Conservation (phyloP, 2,113 vertebrate genomes). For the Bubalus kerabau region DNA sequence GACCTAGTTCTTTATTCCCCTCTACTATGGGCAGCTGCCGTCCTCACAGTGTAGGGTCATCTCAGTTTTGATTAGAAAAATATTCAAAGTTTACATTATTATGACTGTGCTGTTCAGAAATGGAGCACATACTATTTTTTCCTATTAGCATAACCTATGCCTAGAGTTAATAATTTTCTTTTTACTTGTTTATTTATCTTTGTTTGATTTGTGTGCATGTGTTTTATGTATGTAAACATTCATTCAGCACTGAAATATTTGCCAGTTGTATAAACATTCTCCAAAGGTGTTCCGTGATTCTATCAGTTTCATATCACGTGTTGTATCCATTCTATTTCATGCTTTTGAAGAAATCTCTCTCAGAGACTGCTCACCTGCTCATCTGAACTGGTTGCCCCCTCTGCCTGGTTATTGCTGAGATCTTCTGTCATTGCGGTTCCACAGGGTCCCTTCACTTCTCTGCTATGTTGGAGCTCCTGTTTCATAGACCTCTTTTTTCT, state of each 20-base stretch:
- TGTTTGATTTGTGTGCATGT: not conserved
- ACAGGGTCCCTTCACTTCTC: not conserved
- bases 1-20: not conserved
- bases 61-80: conserved; percentile 2
- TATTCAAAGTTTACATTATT: not conserved
- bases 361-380: not conserved
- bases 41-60: not conserved
- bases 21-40: not conserved
- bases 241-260: not conserved
- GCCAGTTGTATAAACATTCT: not conserved
- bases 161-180: not conserved
- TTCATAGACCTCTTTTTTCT: not conserved
- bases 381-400: not conserved
- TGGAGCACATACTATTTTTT: not conserved
- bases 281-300: not conserved
- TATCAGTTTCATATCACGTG: not conserved
- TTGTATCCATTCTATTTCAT: not conserved
- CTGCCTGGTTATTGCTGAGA: not conserved
- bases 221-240: not conserved
- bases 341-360: not conserved
- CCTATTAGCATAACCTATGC: not conserved
- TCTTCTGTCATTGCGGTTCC: not conserved
- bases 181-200: not conserved
- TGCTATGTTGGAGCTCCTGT: not conserved
- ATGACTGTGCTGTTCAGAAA: not conserved